phyloP scores from a whole-genome alignment of 2,888 invertebrate species.

The Apotomis capreana region DNA sequence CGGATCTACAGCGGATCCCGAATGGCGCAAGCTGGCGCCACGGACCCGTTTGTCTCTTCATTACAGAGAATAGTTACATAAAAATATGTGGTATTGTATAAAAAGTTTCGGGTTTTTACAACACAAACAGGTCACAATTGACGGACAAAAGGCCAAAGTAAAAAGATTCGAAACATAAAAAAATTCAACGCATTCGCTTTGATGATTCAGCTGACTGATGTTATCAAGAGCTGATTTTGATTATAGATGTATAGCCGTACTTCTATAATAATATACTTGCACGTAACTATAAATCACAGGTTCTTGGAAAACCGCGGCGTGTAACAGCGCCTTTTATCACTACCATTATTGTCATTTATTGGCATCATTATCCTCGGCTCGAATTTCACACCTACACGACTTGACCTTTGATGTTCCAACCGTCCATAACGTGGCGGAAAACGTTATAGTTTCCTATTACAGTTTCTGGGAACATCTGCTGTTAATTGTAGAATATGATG shows the following conservation, averaged over 20 bases:
- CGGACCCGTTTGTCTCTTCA: background rate
- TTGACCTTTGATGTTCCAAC: slow-evolving; percentile 3
- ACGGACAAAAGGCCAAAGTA: no score
- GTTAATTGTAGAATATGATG: background rate
- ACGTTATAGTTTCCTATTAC: background rate
- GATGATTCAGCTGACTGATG: no score
- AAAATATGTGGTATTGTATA: no score
- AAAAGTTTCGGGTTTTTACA: no score
- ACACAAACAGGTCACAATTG: background rate
- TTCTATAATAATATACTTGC: no score
- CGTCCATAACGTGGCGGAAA: background rate
- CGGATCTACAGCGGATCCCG: slow-evolving; percentile 28
- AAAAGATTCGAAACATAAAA: background rate
- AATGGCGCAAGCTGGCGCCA: slow-evolving; percentile 33
- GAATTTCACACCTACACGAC: slow-evolving; percentile 1
- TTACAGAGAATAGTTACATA: background rate
- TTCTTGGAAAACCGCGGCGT: background rate
- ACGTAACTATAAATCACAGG: background rate
- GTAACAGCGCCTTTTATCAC: background rate
- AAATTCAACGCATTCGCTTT: no score
- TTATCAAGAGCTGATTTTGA: no score
- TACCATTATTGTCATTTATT: background rate
- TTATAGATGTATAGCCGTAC: no score
- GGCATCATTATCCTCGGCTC: slow-evolving; percentile 5
- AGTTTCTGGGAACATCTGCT: background rate